Percentiles rank a stretch among this genome's conserved stretches.
phyloP scores from a whole-genome alignment of 1,140 invertebrate species.

The Adoxophyes honmai region DNA sequence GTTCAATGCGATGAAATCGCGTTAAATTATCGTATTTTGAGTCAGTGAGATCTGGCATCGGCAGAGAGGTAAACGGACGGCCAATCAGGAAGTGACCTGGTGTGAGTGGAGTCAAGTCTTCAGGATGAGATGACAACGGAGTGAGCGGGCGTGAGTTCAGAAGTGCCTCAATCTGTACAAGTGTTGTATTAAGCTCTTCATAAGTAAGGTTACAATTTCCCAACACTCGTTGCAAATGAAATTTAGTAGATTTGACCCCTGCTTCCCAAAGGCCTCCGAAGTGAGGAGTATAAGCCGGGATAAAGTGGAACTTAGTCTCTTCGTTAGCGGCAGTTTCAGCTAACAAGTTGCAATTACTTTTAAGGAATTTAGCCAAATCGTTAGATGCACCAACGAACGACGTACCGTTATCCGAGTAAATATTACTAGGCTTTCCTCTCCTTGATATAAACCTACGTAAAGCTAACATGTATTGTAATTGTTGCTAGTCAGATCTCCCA shows the following conservation, averaged over 20 bases:
- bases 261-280: slow-evolving; percentile 8
- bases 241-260: too few species aligned
- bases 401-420: slow-evolving; percentile 39
- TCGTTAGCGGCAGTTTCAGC: slow-evolving; percentile 1
- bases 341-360: neutral
- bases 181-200: slow-evolving; percentile 36
- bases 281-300: slow-evolving; percentile 5
- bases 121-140: slow-evolving; percentile 20
- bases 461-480: slow-evolving; percentile 48
- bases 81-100: slow-evolving; percentile 42
- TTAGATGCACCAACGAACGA: neutral
- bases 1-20: slow-evolving; percentile 11
- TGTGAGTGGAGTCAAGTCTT: slow-evolving; percentile 23
- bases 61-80: neutral
- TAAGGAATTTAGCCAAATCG: slow-evolving; percentile 3
- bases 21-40: neutral
- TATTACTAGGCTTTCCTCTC: slow-evolving; percentile 30
- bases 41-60: neutral
- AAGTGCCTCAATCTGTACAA: slow-evolving; percentile 36
- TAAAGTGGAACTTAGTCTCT: slow-evolving; percentile 14
- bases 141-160: slow-evolving; percentile 39
- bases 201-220: slow-evolving; percentile 29
- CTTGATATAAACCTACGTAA: slow-evolving; percentile 47
- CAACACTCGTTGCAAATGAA: slow-evolving; percentile 20
- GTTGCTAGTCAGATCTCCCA: slow-evolving; percentile 30